These are phyloP conservation scores for Scalopus aquaticus DNA, from an alignment of 2,113 vertebrate species.

Conservation along the genomic window DNA sequence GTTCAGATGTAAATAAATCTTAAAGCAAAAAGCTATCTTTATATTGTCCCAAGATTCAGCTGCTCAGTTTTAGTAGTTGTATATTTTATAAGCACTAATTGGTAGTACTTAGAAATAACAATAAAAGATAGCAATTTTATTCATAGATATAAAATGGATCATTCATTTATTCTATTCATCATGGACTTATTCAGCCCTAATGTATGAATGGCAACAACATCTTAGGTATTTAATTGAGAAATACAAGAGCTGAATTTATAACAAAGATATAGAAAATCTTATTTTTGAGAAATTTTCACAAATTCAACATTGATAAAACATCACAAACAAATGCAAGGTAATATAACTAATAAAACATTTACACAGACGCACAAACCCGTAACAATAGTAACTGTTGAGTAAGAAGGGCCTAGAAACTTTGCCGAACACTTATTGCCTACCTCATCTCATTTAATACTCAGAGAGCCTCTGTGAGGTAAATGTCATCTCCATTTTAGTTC, in stretches of 20 bases:
- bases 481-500: not conserved
- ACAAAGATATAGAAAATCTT: not conserved
- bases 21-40: not conserved
- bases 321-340: not conserved
- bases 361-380: not conserved
- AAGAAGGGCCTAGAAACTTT: not conserved
- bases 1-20: slow-evolving; percentile 23
- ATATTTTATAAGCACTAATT: not conserved
- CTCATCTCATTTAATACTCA: not conserved
- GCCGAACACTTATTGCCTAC: not conserved
- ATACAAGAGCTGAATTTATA: not conserved
- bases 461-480: not conserved
- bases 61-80: not conserved
- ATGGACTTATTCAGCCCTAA: not conserved
- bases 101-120: not conserved
- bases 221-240: slow-evolving; percentile 31
- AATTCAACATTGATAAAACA: not conserved
- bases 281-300: not conserved
- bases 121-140: not conserved
- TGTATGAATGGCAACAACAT: not conserved
- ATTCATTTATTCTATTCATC: not conserved
- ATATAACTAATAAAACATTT: not conserved
- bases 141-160: not conserved
- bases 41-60: not conserved
- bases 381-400: not conserved